Evolutionary conservation across 2,113 vertebrate species (phyloP).

Genomic region (Dryoscopus gambensis): DNA sequence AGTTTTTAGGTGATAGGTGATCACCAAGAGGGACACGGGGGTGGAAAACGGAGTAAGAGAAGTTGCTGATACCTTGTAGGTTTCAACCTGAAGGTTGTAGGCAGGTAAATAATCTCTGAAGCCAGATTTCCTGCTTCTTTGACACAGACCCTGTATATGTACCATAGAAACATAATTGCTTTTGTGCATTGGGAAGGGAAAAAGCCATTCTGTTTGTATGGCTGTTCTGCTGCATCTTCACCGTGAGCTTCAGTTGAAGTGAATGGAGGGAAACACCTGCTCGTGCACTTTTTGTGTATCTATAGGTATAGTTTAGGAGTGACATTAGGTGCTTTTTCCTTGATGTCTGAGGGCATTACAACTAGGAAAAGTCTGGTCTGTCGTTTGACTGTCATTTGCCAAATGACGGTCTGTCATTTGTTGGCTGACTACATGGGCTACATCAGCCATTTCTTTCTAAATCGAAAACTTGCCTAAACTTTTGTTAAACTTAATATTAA

Average conservation of each 20-base stretch:
- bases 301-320: accelerated
- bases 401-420: not conserved
- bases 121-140: not conserved
- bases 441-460: not conserved
- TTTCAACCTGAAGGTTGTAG: no score
- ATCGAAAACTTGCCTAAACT: not conserved
- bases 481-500: not conserved
- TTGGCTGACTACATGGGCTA: accelerated
- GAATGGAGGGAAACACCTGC: not conserved
- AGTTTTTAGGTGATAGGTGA: not conserved
- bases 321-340: not conserved
- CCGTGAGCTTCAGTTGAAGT: not conserved
- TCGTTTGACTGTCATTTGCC: not conserved
- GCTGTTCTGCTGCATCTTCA: not conserved
- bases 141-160: accelerated
- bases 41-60: not conserved
- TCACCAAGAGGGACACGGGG: accelerated
- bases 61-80: not conserved
- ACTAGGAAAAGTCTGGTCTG: not conserved
- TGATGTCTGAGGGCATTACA: not conserved
- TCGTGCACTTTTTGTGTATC: accelerated
- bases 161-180: not conserved
- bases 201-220: accelerated
- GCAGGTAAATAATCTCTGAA: not conserved
- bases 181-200: not conserved